Conservation (phyloP, 2,797 vertebrate species). For the Otus scops region DNA sequence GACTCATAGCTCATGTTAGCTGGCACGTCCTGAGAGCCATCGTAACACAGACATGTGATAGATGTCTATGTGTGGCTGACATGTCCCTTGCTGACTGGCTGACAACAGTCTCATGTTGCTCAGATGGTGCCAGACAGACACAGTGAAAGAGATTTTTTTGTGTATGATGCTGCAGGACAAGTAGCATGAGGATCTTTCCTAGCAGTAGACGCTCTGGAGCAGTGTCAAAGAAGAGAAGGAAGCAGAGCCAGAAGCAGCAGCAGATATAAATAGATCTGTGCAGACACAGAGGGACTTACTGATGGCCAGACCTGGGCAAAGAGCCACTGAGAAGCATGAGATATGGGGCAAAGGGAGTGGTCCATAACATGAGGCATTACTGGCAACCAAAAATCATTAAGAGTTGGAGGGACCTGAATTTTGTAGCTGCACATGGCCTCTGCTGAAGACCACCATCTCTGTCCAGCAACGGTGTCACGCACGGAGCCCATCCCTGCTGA, state of each 20-base stretch:
- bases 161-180: not conserved
- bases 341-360: not conserved
- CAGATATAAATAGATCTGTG: not conserved
- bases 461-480: not conserved
- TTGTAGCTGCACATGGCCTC: not conserved
- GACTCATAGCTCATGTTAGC: not conserved
- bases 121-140: not conserved
- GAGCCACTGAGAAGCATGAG: not conserved
- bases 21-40: not conserved
- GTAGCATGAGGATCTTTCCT: not conserved
- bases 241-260: too few relatives aligned
- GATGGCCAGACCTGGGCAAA: not conserved
- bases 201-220: not conserved
- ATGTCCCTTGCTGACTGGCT: not conserved
- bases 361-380: not conserved
- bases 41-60: not conserved
- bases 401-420: not conserved
- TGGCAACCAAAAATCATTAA: not conserved
- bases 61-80: not conserved
- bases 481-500: not conserved
- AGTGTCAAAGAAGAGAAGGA: not conserved
- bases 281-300: not conserved
- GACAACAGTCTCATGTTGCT: not conserved
- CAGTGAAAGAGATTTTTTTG: not conserved
- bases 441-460: not conserved